A percentile compares a stretch with the other conserved stretches of the same genome.
Conservation (phyloP, 2,113 vertebrate genomes). For the Tragelaphus imberbis region DNA sequence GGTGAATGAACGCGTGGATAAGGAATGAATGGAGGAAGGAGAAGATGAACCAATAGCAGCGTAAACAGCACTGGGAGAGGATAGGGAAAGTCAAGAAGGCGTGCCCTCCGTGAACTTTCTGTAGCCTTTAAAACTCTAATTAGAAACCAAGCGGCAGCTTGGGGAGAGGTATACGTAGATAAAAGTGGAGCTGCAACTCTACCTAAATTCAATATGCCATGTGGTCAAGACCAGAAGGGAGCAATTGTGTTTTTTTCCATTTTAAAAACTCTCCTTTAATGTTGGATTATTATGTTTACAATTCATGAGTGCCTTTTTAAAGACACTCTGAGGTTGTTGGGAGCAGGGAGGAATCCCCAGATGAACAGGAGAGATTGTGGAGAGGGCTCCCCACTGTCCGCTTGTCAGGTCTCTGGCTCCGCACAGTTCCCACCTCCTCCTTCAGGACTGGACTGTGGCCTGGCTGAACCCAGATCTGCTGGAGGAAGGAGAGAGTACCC, state of each 20-base stretch:
- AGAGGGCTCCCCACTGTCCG: background rate
- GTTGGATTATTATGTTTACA: slow-evolving; percentile 12
- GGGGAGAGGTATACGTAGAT: background rate
- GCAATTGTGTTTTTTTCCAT: background rate
- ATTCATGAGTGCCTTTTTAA: background rate
- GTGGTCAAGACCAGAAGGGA: background rate
- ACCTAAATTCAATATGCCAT: background rate
- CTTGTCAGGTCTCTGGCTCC: background rate
- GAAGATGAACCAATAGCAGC: background rate
- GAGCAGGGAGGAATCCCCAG: background rate
- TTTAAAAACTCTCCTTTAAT: background rate
- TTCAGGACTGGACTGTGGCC: background rate
- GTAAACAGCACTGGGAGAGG: background rate
- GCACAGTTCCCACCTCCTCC: no score
- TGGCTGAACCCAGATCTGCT: background rate
- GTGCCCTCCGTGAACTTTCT: background rate
- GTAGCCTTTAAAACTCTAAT: background rate
- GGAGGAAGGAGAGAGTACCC: background rate
- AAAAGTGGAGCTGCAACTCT: background rate
- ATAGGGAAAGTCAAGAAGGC: background rate
- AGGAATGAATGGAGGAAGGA: background rate
- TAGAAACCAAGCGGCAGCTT: background rate
- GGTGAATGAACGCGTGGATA: background rate
- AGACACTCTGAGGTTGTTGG: background rate
- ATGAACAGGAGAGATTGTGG: background rate